Percentiles rank a stretch among this genome's conserved stretches.
Conservation (phyloP, 2,113 vertebrate genomes). For the Rhynchomys soricoides region DNA sequence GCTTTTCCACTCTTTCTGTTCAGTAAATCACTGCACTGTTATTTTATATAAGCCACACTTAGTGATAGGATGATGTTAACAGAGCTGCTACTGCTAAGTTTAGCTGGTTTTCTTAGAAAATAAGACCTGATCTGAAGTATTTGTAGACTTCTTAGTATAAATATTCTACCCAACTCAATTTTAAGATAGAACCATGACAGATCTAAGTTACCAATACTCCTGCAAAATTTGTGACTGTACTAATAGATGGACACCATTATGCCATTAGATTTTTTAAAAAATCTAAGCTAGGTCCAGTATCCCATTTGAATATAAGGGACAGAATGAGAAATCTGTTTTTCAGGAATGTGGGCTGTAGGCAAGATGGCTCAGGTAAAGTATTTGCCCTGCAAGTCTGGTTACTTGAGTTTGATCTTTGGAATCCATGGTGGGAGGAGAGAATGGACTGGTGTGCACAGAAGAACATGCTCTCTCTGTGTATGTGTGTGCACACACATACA, state of each 20-base stretch:
- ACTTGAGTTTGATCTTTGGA: not conserved
- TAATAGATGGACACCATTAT: not conserved
- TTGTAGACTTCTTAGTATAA: constrained; percentile 19
- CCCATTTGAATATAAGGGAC: not conserved
- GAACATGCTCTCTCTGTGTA: not conserved
- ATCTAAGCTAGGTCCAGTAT: not conserved
- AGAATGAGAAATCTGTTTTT: not conserved
- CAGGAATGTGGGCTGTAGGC: not conserved
- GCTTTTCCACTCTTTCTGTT: constrained; percentile 33
- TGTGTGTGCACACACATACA: not conserved
- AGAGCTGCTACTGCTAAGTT: not conserved
- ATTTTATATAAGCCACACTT: constrained; percentile 6
- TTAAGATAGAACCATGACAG: not conserved
- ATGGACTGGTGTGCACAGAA: not conserved
- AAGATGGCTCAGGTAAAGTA: not conserved
- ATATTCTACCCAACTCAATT: not conserved
- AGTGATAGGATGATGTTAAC: not conserved
- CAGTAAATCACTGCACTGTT: not conserved
- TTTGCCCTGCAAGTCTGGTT: not conserved
- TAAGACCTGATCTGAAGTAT: not conserved
- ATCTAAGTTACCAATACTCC: constrained; percentile 18
- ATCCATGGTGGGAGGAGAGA: not conserved
- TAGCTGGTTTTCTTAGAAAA: constrained; percentile 31
- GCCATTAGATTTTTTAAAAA: constrained; percentile 41
- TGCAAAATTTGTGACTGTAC: not conserved